These are phyloP conservation scores for Melangyna quadrimaculata DNA, from an alignment of 2,888 invertebrate species.

Conservation along the genomic window DNA sequence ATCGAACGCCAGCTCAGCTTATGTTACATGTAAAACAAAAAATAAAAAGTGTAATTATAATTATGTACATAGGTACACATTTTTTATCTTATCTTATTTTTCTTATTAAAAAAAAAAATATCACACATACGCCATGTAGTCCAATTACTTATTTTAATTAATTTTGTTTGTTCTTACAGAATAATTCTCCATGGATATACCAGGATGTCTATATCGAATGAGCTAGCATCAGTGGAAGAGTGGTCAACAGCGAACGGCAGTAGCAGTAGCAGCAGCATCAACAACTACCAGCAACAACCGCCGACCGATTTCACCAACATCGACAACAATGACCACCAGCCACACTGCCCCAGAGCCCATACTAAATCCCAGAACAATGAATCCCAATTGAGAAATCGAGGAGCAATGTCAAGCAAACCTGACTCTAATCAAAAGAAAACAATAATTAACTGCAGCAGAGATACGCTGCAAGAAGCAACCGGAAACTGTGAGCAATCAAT, in stretches of 20 bases:
- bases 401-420: constrained; percentile 74
- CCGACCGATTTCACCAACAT: constrained; percentile 78
- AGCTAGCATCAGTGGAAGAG: constrained; percentile 79
- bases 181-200: constrained; percentile 78
- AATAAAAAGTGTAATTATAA: too few species aligned
- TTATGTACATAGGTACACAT: too few species aligned
- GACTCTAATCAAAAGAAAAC: constrained; percentile 28
- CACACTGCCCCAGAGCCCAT: constrained; percentile 10
- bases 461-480: constrained; percentile 4
- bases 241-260: constrained; percentile 78
- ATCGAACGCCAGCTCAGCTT: too few species aligned
- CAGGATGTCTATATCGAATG: constrained; percentile 79
- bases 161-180: constrained; percentile 74
- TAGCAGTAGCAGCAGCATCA: constrained; percentile 75
- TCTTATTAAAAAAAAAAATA: background rate
- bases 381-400: constrained; percentile 54
- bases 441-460: constrained; percentile 16
- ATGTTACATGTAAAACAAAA: too few species aligned
- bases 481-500: constrained; percentile 44
- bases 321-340: constrained; percentile 76
- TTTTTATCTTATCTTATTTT: background rate
- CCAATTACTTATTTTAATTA: background rate
- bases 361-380: constrained; percentile 37
- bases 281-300: constrained; percentile 73
- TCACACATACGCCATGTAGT: constrained; percentile 43